Conservation (phyloP, 2,888 invertebrate genomes). For the Crossocerus cetratus region DNA sequence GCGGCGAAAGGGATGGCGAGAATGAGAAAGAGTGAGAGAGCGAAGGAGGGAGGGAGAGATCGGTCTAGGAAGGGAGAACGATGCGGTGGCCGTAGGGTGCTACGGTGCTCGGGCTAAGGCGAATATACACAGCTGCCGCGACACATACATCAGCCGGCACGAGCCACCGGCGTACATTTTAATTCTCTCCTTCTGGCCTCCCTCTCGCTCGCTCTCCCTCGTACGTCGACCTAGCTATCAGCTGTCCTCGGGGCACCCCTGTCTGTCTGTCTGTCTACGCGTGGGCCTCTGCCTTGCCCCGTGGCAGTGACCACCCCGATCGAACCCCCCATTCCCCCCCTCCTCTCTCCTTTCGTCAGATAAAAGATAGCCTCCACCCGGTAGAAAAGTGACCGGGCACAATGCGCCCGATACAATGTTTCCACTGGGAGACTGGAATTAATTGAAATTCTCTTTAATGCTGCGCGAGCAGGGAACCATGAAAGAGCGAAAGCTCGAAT, state of each 20-base stretch:
- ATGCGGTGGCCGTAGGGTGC: constrained; percentile 44
- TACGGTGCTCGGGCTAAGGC: constrained; percentile 53
- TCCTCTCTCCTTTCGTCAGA: constrained; percentile 6
- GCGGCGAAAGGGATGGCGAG: constrained; percentile 17
- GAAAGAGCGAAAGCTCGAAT: too few relatives aligned
- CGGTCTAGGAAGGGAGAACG: constrained; percentile 41
- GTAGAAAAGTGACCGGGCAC: not conserved
- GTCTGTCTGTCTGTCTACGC: constrained; percentile 8
- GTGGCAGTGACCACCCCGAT: constrained; percentile 47
- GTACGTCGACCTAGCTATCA: constrained; percentile 60
- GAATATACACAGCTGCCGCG: constrained; percentile 59
- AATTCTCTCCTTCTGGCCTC: constrained; percentile 53
- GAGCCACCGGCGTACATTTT: constrained; percentile 67
- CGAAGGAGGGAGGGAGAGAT: constrained; percentile 8
- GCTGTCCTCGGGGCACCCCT: constrained; percentile 61
- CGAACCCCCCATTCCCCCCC: constrained; percentile 37
- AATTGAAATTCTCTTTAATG: too few relatives aligned
- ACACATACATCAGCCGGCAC: constrained; percentile 67
- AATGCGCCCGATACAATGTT: too few relatives aligned
- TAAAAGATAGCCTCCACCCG: constrained; percentile 51
- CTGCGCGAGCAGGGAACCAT: too few relatives aligned
- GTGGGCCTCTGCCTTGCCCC: constrained; percentile 15
- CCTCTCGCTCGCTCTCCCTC: constrained; percentile 21
- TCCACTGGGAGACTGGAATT: too few relatives aligned
- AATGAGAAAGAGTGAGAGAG: constrained; percentile 20